A percentile compares a stretch with the other conserved stretches of the same genome.
These are phyloP conservation scores for Cyphomyrus plagiostoma DNA, from an alignment of 2,113 vertebrate species.

Conservation along the genomic window DNA sequence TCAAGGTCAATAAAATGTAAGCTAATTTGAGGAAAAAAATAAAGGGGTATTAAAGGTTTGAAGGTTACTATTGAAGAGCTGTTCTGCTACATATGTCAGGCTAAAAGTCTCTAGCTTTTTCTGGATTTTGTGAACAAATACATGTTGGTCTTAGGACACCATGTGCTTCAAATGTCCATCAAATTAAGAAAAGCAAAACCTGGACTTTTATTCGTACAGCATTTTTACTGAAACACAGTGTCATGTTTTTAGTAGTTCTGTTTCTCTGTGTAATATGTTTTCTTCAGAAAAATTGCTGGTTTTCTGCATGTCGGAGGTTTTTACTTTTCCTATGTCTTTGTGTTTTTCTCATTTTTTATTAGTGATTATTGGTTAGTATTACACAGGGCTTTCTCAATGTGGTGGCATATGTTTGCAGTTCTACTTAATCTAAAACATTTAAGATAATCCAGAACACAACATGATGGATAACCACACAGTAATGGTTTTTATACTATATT, in stretches of 20 bases:
- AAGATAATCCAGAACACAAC: not conserved
- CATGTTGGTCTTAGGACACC: not conserved
- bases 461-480: not conserved
- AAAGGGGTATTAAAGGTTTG: not conserved
- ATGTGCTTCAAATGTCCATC: not conserved
- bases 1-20: not conserved
- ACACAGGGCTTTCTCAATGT: not conserved
- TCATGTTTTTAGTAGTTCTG: not conserved
- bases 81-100: not conserved
- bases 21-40: not conserved
- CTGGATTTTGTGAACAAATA: not conserved
- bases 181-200: not conserved
- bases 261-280: not conserved
- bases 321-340: not conserved
- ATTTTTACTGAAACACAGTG: not conserved
- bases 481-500: not conserved
- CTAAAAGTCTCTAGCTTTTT: not conserved
- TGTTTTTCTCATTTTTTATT: not conserved
- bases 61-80: not conserved
- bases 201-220: not conserved
- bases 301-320: not conserved
- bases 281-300: not conserved
- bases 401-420: not conserved
- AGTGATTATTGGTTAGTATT: not conserved
- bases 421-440: not conserved